These are phyloP conservation scores for Azemiops feae DNA, from an alignment of 2,113 vertebrate genomes.

Conservation along the genomic window DNA sequence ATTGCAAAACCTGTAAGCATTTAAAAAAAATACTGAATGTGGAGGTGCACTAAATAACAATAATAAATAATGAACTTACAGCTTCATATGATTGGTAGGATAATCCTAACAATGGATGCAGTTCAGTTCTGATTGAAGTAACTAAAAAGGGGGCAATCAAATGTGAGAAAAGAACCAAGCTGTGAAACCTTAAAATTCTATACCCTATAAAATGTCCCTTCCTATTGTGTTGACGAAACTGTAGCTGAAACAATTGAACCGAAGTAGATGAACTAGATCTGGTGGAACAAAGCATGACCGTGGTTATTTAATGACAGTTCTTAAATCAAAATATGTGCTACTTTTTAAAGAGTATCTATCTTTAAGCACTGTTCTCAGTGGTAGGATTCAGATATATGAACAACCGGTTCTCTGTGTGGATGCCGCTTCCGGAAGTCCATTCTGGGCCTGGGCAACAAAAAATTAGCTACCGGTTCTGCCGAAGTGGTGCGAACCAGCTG, in stretches of 20 bases:
- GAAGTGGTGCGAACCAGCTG: too few species aligned
- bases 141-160: background rate
- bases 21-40: background rate
- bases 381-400: too few species aligned
- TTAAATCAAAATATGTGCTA: background rate
- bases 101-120: conserved; percentile 8
- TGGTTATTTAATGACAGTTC: background rate
- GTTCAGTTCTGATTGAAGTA: background rate
- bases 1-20: background rate
- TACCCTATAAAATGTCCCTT: background rate
- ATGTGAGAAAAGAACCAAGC: background rate
- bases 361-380: background rate
- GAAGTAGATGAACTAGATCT: background rate
- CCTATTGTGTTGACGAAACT: background rate
- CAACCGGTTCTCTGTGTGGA: too few species aligned
- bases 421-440: too few species aligned
- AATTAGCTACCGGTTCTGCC: too few species aligned
- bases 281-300: background rate
- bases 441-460: too few species aligned
- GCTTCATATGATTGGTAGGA: background rate
- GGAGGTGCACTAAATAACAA: background rate
- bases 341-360: background rate
- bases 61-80: background rate
- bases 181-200: background rate
- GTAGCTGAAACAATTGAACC: background rate